Base-by-base conservation (phyloP, 2,113 vertebrate species). In the Hymenochirus boettgeri region DNA sequence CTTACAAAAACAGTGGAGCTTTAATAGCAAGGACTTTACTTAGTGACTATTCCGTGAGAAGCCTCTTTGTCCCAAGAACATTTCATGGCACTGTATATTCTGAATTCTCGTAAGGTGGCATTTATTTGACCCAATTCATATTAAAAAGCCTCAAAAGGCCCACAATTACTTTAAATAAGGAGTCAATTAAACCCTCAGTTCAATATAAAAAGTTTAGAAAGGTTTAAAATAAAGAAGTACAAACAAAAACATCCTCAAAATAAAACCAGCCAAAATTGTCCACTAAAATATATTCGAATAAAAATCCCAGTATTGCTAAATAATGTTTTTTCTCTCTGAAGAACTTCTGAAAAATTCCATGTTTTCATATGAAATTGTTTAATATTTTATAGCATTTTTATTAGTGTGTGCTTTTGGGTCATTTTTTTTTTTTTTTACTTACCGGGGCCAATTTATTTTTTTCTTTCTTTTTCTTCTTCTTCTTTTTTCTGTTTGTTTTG, bases 401-500 rank as follows among this genome's bases (percentile, higher is more conserved):
- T 52, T 61, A 52, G 22, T 75, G 79, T 81, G 74, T 74, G 79
- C 77, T 77, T 83, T 79, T 78, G 81, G 81, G n/a, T n/a, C n/a
- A n/a, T 81, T 82, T 86, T 4, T 56, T 58, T 51, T 65, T 64
- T 64, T 62, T 71, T 0, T 2, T 62, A 64, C 76, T 73, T 69
- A 75, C 73, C 74, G 80, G 84, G 83, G 80, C 83, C 79, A 84
- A 79, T 54, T 75, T 29, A 73, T 76, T 72, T 51, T 78, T 52
- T 71, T 60, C 46, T 75, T 39, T 74, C n/a, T n/a, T n/a, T n/a
- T n/a, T n/a, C n/a, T n/a, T n/a, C n/a, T n/a, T n/a, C n/a, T n/a
- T n/a, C n/a, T 76, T 72, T 45, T 76, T 45, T 71, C n/a, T n/a
- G n/a, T n/a, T n/a, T n/a, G n/a, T n/a, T n/a, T n/a, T n/a, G n/a